phyloP scores from a whole-genome alignment of 92 coral and sea anemone genomes.

The Pocillopora grandis region DNA sequence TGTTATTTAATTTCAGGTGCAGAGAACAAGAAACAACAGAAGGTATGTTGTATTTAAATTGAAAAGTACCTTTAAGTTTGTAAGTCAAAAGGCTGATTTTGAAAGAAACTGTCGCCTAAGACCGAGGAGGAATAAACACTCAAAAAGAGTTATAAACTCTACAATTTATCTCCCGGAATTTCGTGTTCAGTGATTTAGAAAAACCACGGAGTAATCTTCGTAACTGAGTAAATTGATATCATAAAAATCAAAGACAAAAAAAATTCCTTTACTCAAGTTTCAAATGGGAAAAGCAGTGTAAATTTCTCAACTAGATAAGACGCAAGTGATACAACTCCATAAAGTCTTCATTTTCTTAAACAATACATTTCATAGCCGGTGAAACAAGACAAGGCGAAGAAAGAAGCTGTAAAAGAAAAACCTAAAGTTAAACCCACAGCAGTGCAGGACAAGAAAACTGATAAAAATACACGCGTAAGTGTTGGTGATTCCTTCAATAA shows the following conservation, averaged over 20 bases:
- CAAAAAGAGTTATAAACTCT: no score
- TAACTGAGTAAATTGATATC: no score
- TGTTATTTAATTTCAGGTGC: conserved; percentile 33
- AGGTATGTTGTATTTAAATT: conserved; percentile 2
- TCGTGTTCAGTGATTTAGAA: background rate
- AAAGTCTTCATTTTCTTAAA: no score
- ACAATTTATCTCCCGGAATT: background rate
- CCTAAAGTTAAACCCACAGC: conserved; percentile 21
- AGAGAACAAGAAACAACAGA: conserved; percentile 42
- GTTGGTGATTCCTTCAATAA: background rate
- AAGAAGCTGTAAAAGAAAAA: conserved; percentile 28
- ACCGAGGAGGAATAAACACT: no score
- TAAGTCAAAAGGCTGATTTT: no score
- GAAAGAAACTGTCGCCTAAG: no score
- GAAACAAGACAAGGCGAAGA: conserved; percentile 33
- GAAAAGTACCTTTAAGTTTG: background rate
- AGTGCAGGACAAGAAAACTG: conserved; percentile 9
- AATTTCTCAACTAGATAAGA: no score
- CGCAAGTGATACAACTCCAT: no score
- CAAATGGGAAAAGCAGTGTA: no score
- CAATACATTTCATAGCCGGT: conserved; percentile 13
- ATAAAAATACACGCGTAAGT: conserved; percentile 20
- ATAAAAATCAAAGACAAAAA: no score
- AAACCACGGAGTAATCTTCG: no score
- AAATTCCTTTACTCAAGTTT: no score